phyloP scores from a whole-genome alignment of 1,140 invertebrate genomes.

The Onthophagus taurus region DNA sequence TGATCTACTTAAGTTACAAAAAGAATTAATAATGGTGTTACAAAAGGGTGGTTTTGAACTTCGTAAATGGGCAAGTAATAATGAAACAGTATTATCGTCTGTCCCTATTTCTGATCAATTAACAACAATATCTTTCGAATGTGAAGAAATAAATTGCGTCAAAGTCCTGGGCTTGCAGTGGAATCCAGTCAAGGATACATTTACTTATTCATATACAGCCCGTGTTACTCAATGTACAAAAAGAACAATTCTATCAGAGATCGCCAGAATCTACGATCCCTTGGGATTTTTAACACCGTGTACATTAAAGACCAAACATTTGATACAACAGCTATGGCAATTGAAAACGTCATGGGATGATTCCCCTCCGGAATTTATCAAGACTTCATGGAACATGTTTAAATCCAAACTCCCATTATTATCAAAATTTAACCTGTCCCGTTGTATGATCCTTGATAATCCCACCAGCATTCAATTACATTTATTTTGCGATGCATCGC shows the following conservation, averaged over 20 bases:
- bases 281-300: conserved; percentile 34
- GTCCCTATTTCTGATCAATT: too few relatives aligned
- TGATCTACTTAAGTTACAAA: conserved; percentile 17
- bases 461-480: conserved; percentile 18
- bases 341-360: conserved; percentile 33
- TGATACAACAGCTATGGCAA: conserved; percentile 35
- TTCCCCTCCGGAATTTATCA: conserved; percentile 20
- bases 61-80: conserved; percentile 29
- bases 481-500: conserved; percentile 21
- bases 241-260: conserved; percentile 14
- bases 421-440: conserved; percentile 19
- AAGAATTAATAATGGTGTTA: conserved; percentile 8
- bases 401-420: conserved; percentile 15
- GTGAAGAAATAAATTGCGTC: conserved; percentile 7
- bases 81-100: background rate
- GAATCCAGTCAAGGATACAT: conserved; percentile 3
- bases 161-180: conserved; percentile 22
- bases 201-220: conserved; percentile 7
- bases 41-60: conserved; percentile 29
- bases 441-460: conserved; percentile 9
- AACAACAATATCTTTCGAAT: too few relatives aligned
- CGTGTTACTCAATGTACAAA: conserved; percentile 10
- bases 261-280: conserved; percentile 36
- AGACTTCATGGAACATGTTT: conserved; percentile 19
- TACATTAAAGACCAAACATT: conserved; percentile 31